Evolutionary conservation across 2,113 vertebrate species (phyloP).

Genomic region (Chaetodon trifascialis): DNA sequence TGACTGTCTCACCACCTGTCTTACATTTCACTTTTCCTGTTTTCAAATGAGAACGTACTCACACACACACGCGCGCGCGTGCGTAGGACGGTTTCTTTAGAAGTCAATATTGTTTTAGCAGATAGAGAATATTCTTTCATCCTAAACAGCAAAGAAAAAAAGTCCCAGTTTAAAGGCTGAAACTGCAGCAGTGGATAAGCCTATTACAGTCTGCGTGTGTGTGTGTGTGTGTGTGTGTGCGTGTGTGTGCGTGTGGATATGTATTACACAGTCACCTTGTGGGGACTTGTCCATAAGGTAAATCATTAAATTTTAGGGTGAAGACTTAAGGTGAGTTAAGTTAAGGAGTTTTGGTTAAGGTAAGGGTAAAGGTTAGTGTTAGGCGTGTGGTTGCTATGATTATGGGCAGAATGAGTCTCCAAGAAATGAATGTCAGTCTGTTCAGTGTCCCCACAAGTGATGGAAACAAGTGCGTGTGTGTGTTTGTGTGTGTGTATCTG

Average conservation of each 20-base stretch:
- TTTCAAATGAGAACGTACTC: conserved; percentile 8
- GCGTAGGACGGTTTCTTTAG: background rate
- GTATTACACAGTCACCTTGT: too few species aligned
- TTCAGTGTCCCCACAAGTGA: too few species aligned
- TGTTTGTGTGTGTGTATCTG: background rate
- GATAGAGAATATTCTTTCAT: background rate
- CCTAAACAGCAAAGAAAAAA: background rate
- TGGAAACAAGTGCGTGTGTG: too few species aligned
- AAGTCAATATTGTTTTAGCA: background rate
- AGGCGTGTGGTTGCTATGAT: too few species aligned
- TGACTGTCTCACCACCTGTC: background rate
- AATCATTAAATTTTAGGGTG: too few species aligned
- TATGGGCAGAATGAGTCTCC: too few species aligned
- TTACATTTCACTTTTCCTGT: background rate
- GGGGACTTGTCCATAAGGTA: too few species aligned
- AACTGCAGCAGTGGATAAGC: conserved; percentile 1
- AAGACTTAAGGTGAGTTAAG: too few species aligned
- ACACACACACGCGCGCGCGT: conserved; percentile 6
- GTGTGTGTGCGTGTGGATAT: background rate
- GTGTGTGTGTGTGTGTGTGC: conserved; percentile 1
- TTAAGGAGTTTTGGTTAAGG: too few species aligned
- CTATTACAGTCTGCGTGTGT: background rate
- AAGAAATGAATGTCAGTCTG: too few species aligned
- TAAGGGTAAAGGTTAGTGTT: too few species aligned
- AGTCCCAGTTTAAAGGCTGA: conserved; percentile 3